Base-by-base conservation (phyloP, 1,140 invertebrate species). In the Cotesia typhae region DNA sequence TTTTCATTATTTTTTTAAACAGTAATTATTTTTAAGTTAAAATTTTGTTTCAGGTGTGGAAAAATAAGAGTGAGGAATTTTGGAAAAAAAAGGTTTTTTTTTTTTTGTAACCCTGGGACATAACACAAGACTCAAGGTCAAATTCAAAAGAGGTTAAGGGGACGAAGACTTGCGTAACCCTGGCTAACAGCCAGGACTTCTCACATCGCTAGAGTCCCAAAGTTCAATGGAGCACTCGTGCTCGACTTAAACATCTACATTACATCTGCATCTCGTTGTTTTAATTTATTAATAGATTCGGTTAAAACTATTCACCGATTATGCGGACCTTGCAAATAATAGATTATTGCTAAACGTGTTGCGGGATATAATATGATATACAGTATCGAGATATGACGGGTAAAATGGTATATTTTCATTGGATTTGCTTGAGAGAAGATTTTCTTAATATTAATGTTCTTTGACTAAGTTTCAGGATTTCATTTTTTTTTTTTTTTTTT, bases 181-280 rank as follows among this genome's bases (percentile, higher is more conserved):
- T 86, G 83, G 80, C 82, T 76, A 65, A 64, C 35, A 47, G 78
- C 84, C 84, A 83, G 75, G 71, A 57, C 5, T 57, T 71, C 76
- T 79, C 76, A 64, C 76, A 72, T 77, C 76, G 72, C 65, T 73
- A 72, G 60, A 76, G 76, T 79, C 83, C 82, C 82, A 86, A 83
- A 81, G 85, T 86, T 87, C 85, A 87, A 85, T 86, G 85, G 80
- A 85, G 84, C 83, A 87, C 51, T 41, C 63, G 63, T 41, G 60
- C n/a, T 71, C 47, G 17, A 63, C 36, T 17, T 60, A 10, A 57
- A 70, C 36, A 60, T 70, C 67, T 55, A 82, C 79, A 78, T 81
- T 75, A 70, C 36, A 60, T 70, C 67, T 55, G 82, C 79, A 78
- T 81, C 76, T 74, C 74, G 41, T 47, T 66, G 75, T 60, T 52